Conservation (phyloP, 1,140 invertebrate species). For the Drosophila grimshawi region DNA sequence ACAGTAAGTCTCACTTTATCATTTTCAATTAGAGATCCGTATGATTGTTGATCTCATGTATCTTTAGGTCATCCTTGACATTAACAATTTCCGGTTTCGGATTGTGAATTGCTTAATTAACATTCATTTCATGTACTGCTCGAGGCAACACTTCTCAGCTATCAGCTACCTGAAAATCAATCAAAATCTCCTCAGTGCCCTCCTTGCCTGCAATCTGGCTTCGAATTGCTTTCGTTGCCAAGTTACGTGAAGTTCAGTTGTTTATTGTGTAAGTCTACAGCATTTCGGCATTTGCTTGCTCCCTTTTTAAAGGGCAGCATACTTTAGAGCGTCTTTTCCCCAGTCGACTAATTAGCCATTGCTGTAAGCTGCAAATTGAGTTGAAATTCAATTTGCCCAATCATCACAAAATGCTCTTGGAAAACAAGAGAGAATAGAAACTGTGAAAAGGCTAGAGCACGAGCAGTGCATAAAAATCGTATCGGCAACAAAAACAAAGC, state of each 20-base stretch:
- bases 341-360: slow-evolving; percentile 52
- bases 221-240: slow-evolving; percentile 9
- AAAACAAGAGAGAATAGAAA: slow-evolving; percentile 44
- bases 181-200: not conserved
- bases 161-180: not conserved
- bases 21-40: not conserved
- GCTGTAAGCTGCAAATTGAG: slow-evolving; percentile 66
- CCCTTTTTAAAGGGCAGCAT: slow-evolving; percentile 27
- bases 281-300: slow-evolving; percentile 15
- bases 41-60: slow-evolving; percentile 3
- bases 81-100: slow-evolving; percentile 23
- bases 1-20: not conserved
- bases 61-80: slow-evolving; percentile 28
- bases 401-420: slow-evolving; percentile 49
- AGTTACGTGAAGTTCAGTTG: slow-evolving; percentile 3
- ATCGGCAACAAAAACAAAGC: slow-evolving; percentile 31
- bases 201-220: slow-evolving; percentile 9
- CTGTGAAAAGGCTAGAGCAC: slow-evolving; percentile 17
- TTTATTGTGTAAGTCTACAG: slow-evolving; percentile 25
- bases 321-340: slow-evolving; percentile 47
- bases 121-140: slow-evolving; percentile 59
- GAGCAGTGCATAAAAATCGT: slow-evolving; percentile 27
- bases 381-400: slow-evolving; percentile 78
- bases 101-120: slow-evolving; percentile 57
- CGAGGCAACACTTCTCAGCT: not conserved